Evolutionary conservation across 2,888 invertebrate genomes (phyloP).

Genomic region (Loripinus fragilis): DNA sequence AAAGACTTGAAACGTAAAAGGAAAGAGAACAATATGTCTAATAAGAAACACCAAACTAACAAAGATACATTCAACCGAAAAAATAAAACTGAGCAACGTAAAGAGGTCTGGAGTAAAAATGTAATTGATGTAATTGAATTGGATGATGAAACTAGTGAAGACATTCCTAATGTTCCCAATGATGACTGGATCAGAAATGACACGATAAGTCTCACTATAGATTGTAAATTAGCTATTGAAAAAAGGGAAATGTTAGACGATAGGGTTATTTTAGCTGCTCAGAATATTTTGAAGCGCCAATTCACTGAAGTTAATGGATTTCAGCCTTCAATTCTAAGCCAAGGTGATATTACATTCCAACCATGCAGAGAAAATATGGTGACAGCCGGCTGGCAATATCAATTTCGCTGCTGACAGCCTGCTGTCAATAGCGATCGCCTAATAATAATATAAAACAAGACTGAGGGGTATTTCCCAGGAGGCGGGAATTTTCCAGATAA

Average conservation of each 20-base stretch:
- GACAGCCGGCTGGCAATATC: too few species aligned
- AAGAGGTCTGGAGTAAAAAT: neutral
- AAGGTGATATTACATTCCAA: neutral
- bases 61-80: neutral
- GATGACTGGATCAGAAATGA: slow-evolving; percentile 3
- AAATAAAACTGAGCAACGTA: neutral
- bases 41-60: neutral
- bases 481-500: too few species aligned
- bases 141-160: too few species aligned
- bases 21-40: neutral
- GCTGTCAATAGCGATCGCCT: too few species aligned
- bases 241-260: neutral
- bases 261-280: slow-evolving; percentile 1
- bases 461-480: too few species aligned
- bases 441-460: too few species aligned
- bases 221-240: neutral
- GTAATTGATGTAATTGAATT: neutral
- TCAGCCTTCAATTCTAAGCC: slow-evolving; percentile 1
- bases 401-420: too few species aligned
- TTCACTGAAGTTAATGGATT: neutral
- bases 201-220: neutral
- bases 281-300: neutral
- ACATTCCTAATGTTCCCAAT: neutral
- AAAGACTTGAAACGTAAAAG: slow-evolving; percentile 3
- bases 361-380: too few species aligned